Conservation (phyloP, 2,797 vertebrate species). For the Amblyraja radiata region DNA sequence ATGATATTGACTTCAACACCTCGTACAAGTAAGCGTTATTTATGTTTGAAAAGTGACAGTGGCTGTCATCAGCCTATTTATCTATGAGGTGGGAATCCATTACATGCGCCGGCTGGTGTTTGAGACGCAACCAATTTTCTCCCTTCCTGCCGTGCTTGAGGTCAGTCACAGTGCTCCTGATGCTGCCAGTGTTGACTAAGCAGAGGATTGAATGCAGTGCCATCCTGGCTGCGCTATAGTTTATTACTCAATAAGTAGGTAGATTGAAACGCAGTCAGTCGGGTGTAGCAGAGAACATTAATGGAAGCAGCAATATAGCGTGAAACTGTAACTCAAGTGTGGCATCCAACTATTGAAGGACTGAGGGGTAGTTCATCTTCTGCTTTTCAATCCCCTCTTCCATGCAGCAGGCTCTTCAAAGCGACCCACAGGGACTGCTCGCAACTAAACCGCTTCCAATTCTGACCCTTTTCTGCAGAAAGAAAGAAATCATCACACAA, state of each 20-base stretch:
- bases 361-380: not conserved
- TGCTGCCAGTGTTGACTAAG: not conserved
- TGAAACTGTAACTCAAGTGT: not conserved
- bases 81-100: not conserved
- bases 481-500: not conserved
- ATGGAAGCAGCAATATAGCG: not conserved
- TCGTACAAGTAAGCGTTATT: not conserved
- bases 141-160: not conserved
- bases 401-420: not conserved
- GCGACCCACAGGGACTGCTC: not conserved
- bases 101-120: too few species aligned
- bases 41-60: not conserved
- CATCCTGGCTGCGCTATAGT: not conserved
- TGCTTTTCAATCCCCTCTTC: slow-evolving; percentile 11
- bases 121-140: not conserved
- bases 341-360: not conserved
- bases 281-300: not conserved
- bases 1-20: not conserved
- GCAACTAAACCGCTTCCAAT: not conserved
- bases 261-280: not conserved
- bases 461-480: not conserved
- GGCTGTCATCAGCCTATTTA: not conserved
- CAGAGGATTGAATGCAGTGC: not conserved
- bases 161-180: not conserved
- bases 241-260: not conserved